phyloP scores from a whole-genome alignment of 2,797 vertebrate genomes.

The Ara ararauna region DNA sequence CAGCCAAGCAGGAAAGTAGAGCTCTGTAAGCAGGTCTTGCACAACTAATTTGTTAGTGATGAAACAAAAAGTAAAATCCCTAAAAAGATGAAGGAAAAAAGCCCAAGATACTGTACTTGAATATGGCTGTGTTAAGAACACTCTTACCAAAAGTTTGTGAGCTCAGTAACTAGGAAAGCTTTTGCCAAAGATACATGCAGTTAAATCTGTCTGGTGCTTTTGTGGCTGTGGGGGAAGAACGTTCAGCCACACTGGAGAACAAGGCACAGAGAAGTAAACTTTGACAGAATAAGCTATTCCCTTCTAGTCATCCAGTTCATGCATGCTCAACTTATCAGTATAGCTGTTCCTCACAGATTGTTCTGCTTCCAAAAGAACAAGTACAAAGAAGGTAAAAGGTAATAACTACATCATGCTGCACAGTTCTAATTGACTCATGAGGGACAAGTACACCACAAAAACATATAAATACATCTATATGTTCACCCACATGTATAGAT shows the following conservation, averaged over 20 bases:
- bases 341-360: not conserved
- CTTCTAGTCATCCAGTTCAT: not conserved
- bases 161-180: not conserved
- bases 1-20: not conserved
- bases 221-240: not conserved
- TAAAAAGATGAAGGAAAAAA: not conserved
- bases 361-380: not conserved
- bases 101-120: not conserved
- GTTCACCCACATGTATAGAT: not conserved
- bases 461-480: accelerated
- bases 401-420: not conserved
- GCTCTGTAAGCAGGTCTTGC: not conserved
- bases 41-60: not conserved
- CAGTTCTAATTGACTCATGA: not conserved
- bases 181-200: not conserved
- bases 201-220: not conserved
- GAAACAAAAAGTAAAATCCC: too few species aligned
- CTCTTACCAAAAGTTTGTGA: not conserved
- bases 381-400: not conserved
- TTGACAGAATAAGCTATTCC: not conserved
- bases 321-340: not conserved
- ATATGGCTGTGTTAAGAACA: not conserved
- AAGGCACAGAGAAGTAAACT: not conserved
- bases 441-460: not conserved
- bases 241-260: not conserved